These are phyloP conservation scores for Lepidothrix coronata DNA, from an alignment of 2,113 vertebrate genomes.

Conservation along the genomic window DNA sequence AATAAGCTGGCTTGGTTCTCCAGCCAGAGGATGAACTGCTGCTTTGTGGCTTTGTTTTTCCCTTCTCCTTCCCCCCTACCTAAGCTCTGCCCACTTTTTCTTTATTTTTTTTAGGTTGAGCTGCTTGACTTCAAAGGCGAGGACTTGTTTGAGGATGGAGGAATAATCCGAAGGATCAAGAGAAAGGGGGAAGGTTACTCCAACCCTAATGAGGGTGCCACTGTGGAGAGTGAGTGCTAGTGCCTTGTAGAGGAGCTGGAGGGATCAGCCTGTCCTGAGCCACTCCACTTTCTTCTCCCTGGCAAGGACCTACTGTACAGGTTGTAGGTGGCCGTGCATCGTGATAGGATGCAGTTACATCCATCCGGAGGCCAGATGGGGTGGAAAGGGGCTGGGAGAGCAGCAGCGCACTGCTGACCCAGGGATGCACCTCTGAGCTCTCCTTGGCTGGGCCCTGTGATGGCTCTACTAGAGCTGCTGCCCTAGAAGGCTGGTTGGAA, in stretches of 20 bases:
- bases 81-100: background rate
- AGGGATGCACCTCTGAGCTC: background rate
- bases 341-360: background rate
- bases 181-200: slow-evolving; percentile 90
- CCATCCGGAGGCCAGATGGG: rapidly evolving
- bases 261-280: background rate
- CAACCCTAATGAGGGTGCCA: slow-evolving; percentile 90
- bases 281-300: background rate
- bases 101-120: slow-evolving; percentile 80
- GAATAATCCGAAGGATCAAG: slow-evolving; percentile 91
- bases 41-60: slow-evolving; percentile 46
- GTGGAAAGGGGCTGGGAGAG: background rate
- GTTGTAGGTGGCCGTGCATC: background rate
- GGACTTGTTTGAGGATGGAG: slow-evolving; percentile 87
- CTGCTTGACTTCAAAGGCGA: slow-evolving; percentile 92
- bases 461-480: background rate
- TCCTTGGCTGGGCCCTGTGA: background rate
- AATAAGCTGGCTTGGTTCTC: slow-evolving; percentile 10
- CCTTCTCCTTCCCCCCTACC: background rate
- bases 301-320: background rate
- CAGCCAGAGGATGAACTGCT: slow-evolving; percentile 12
- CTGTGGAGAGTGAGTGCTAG: slow-evolving; percentile 82
- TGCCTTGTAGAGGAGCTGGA: background rate
- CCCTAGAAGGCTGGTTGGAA: background rate
- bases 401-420: background rate